Conservation (phyloP, 2,888 invertebrate species). For the Caenorhabditis sp. region DNA sequence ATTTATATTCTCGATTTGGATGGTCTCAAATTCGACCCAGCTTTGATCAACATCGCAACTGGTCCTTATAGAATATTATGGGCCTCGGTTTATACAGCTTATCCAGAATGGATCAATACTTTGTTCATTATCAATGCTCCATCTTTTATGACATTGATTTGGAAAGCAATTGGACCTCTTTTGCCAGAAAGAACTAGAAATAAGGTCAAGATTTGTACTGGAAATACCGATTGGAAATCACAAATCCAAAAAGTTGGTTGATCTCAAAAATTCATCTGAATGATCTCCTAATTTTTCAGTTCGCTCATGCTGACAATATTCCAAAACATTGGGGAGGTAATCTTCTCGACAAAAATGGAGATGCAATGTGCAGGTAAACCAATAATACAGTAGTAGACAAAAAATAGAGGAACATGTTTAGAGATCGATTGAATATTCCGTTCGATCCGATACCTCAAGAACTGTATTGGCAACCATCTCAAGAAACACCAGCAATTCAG, state of each 20-base stretch:
- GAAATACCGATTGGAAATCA: conserved; percentile 48
- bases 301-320: conserved; percentile 47
- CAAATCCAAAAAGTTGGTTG: conserved; percentile 39
- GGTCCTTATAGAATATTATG: conserved; percentile 64
- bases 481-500: conserved; percentile 42
- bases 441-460: conserved; percentile 55
- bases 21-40: conserved; percentile 59
- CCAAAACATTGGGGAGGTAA: conserved; percentile 63
- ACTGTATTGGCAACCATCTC: conserved; percentile 53
- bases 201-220: conserved; percentile 53
- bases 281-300: conserved; percentile 22
- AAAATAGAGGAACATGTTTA: not conserved
- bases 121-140: conserved; percentile 60
- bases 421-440: conserved; percentile 54
- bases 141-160: conserved; percentile 57
- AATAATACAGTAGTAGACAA: not conserved
- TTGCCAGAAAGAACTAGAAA: conserved; percentile 61
- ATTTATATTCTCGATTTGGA: conserved; percentile 62
- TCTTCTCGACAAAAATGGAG: conserved; percentile 52
- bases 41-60: conserved; percentile 57
- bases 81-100: conserved; percentile 60
- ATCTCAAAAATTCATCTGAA: not conserved
- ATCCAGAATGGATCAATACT: conserved; percentile 62
- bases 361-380: conserved; percentile 47
- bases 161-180: conserved; percentile 61